Evolutionary conservation across 1,140 invertebrate genomes (phyloP).

Genomic region (Brachionus manjavacas): DNA sequence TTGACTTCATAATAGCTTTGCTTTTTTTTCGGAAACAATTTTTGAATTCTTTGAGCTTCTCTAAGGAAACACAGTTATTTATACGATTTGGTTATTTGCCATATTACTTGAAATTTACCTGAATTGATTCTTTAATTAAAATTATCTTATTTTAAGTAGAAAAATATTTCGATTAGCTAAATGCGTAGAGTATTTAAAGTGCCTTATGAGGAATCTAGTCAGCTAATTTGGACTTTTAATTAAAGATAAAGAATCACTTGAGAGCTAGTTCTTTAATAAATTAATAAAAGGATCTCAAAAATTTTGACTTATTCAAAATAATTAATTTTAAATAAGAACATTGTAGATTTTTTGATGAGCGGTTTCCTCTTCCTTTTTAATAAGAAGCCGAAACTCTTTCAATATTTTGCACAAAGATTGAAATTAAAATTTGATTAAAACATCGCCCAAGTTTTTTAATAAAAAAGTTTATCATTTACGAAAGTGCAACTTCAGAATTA

Average conservation of each 20-base stretch:
- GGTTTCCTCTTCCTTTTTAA: background rate
- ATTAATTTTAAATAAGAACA: background rate
- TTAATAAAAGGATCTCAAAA: background rate
- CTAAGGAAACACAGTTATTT: background rate
- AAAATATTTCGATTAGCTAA: background rate
- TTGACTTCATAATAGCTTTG: background rate
- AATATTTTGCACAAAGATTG: background rate
- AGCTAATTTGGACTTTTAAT: background rate
- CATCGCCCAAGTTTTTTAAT: background rate
- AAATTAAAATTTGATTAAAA: background rate
- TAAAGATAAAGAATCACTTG: conserved; percentile 24
- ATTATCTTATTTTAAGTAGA: background rate
- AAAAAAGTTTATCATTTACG: background rate
- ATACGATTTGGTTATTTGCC: background rate
- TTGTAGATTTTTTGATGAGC: background rate
- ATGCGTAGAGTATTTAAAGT: background rate
- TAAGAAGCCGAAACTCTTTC: background rate
- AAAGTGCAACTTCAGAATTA: background rate
- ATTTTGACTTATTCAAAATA: background rate
- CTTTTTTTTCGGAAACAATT: background rate
- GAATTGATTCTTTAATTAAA: background rate
- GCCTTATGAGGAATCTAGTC: background rate
- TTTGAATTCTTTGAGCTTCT: background rate
- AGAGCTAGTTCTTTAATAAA: background rate
- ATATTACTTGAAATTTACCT: conserved; percentile 5